Base-by-base conservation (phyloP, 2,797 vertebrate species). In the Fratercula arctica region DNA sequence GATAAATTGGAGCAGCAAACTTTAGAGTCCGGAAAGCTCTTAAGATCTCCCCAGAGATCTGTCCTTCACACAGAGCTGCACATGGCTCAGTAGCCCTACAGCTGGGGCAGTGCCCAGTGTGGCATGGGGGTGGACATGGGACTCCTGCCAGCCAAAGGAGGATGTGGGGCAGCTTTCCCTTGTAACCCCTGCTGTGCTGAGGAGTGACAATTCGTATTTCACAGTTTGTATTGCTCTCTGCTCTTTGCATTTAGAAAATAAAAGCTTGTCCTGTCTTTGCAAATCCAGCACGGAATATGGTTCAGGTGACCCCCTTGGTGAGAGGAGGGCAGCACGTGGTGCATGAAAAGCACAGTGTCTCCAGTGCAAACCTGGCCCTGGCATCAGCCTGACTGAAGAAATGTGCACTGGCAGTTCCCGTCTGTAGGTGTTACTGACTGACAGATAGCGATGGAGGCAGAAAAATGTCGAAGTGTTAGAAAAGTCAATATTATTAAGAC, bases 401-500 rank as follows among this genome's bases (percentile, higher is more conserved):
- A 90, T 73, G 67, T 73, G 68, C 21, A 4, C 92, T 94, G 86
- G 95, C 87, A 93, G 93, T 45, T 95, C 75, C n/a, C 37, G 3
- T 88, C 86, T 9, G 1, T 89, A 97, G 43, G 76, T 98, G 97
- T 95, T 23, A 61, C 80, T 98, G 97, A 97, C 88, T 96, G 97
- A 95, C 13, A 61, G 85, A 53, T 94, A 97, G 96, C 43, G 53
- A 92, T 31, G 75, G 91, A 97, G 95, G 94, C 70, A 97, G 95
- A 97, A 97, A 97, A 97, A 96, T 87, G 93, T 91, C 94, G 75
- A 97, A 82, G 69, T 95, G 94, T 97, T 97, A 97, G 97, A 93
- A 98, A 98, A 98, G 97, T 97, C 97, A 98, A 97, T 97, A 98
- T 97, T 98, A 96, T 96, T 96, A 97, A 97, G 96, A 96, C 96